Conservation (phyloP, 2,113 vertebrate species). For the Melanostigma gelatinosum region DNA sequence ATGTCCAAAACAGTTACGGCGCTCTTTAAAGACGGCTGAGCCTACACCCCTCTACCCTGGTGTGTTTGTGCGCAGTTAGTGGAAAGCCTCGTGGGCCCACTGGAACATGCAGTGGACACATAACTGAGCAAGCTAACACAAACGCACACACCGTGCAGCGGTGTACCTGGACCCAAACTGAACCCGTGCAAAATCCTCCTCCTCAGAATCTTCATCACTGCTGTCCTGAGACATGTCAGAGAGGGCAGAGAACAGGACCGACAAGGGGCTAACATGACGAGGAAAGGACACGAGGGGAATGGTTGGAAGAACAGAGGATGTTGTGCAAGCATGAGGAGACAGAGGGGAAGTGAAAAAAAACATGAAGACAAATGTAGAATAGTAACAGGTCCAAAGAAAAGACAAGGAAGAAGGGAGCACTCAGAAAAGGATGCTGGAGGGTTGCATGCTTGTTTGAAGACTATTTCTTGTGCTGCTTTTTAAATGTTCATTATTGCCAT, state of each 20-base stretch:
- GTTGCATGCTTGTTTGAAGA: slow-evolving; percentile 31
- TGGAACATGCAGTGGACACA: slow-evolving; percentile 63
- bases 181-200: slow-evolving; percentile 95
- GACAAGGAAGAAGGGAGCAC: slow-evolving; percentile 24
- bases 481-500: slow-evolving; percentile 30
- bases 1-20: neutral
- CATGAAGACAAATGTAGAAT: slow-evolving; percentile 38
- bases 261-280: slow-evolving; percentile 89
- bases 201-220: slow-evolving; percentile 91
- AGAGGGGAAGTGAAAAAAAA: slow-evolving; percentile 18
- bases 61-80: slow-evolving; percentile 60
- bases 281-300: slow-evolving; percentile 66
- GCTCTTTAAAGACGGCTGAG: neutral
- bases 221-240: slow-evolving; percentile 95
- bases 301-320: slow-evolving; percentile 21
- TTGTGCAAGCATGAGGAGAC: slow-evolving; percentile 29
- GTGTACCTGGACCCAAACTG: slow-evolving; percentile 99
- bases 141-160: slow-evolving; percentile 72
- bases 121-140: slow-evolving; percentile 64
- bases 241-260: slow-evolving; percentile 92
- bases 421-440: slow-evolving; percentile 24
- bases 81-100: slow-evolving; percentile 48
- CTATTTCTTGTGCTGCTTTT: neutral
- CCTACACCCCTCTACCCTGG: slow-evolving; percentile 8
- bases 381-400: slow-evolving; percentile 28